These are phyloP conservation scores for Argynnis bischoffii DNA, from an alignment of 2,888 invertebrate genomes.

Conservation along the genomic window DNA sequence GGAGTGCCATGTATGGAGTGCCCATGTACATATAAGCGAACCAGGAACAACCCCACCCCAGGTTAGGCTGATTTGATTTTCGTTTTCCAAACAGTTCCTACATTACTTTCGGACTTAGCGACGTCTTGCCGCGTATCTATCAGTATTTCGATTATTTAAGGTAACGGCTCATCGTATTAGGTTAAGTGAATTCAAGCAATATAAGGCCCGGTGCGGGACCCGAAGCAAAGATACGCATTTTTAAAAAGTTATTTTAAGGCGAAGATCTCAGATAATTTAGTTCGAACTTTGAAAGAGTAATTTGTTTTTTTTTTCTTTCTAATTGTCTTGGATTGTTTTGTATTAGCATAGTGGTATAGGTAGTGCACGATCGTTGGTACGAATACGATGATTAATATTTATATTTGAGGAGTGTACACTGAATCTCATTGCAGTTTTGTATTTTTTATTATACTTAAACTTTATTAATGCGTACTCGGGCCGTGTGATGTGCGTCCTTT, in stretches of 20 bases:
- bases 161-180: slow-evolving; percentile 56
- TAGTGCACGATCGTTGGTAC: slow-evolving; percentile 77
- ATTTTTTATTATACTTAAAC: slow-evolving; percentile 38
- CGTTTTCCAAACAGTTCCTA: slow-evolving; percentile 61
- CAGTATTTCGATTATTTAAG: slow-evolving; percentile 46
- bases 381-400: slow-evolving; percentile 51
- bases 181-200: slow-evolving; percentile 59
- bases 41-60: slow-evolving; percentile 53
- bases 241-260: slow-evolving; percentile 62
- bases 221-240: slow-evolving; percentile 75
- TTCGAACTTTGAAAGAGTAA: slow-evolving; percentile 49
- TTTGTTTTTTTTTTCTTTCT: slow-evolving; percentile 17
- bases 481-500: slow-evolving; percentile 43
- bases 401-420: slow-evolving; percentile 44
- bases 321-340: slow-evolving; percentile 54
- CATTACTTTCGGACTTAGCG: slow-evolving; percentile 47
- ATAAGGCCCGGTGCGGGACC: slow-evolving; percentile 55
- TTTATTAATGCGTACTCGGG: slow-evolving; percentile 29
- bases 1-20: slow-evolving; percentile 95
- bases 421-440: slow-evolving; percentile 53
- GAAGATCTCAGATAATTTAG: slow-evolving; percentile 80
- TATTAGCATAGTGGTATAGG: slow-evolving; percentile 42
- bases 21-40: slow-evolving; percentile 92
- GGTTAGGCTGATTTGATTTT: slow-evolving; percentile 44
- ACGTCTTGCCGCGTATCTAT: slow-evolving; percentile 57